These are phyloP conservation scores for Leucoraja ocellata DNA, from an alignment of 2,797 vertebrate species.

Conservation along the genomic window DNA sequence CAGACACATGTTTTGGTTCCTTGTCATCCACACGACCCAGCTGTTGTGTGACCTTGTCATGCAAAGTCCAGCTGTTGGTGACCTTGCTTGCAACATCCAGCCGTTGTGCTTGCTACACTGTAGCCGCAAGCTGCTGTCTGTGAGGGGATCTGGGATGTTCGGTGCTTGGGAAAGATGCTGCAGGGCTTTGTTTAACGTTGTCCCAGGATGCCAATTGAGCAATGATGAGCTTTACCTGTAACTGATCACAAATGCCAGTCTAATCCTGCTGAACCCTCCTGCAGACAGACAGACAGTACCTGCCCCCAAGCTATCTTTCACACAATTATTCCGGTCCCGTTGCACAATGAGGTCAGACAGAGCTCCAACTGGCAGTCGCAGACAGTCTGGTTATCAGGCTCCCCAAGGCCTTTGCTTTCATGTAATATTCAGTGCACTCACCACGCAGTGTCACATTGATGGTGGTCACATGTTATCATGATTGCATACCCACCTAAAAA, in stretches of 20 bases:
- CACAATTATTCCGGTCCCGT: neutral
- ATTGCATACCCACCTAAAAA: neutral
- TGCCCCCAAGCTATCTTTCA: neutral
- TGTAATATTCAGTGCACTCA: neutral
- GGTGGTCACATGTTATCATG: neutral
- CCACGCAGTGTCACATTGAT: neutral
- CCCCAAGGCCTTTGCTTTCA: neutral
- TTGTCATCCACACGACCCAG: too few relatives aligned
- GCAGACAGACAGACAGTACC: neutral
- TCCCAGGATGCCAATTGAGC: neutral
- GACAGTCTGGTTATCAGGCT: neutral
- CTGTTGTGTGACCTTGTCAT: too few relatives aligned
- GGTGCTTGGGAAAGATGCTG: neutral
- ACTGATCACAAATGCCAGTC: neutral
- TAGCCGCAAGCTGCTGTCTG: neutral
- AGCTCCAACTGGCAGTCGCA: neutral
- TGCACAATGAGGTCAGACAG: neutral
- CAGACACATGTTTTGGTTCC: too few relatives aligned
- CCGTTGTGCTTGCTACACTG: neutral
- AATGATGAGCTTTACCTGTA: neutral
- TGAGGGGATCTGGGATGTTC: neutral
- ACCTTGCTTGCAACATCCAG: too few relatives aligned
- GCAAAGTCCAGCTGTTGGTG: neutral
- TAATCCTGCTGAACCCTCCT: neutral
- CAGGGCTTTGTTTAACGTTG: neutral